Evolutionary conservation across 1,140 invertebrate genomes (phyloP).

Genomic region (Arion vulgaris): DNA sequence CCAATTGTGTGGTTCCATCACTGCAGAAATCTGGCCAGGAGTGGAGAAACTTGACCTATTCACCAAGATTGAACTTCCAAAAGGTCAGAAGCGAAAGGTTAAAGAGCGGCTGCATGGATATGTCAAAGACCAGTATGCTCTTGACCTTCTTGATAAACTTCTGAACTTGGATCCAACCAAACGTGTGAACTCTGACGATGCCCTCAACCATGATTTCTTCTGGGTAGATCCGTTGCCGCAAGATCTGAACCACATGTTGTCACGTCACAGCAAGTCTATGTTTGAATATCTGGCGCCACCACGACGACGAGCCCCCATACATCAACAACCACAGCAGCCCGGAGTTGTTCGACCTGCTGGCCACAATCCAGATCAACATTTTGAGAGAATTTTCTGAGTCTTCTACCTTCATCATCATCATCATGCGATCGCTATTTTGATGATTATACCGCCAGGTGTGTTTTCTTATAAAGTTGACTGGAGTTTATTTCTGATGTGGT

Average conservation of each 20-base stretch:
- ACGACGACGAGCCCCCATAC: constrained; percentile 52
- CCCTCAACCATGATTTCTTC: constrained; percentile 96
- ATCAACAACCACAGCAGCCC: constrained; percentile 33
- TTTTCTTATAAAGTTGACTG: no score
- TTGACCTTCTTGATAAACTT: constrained; percentile 94
- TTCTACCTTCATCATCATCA: not conserved
- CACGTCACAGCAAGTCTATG: constrained; percentile 94
- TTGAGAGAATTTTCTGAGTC: constrained; percentile 68
- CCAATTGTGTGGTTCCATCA: constrained; percentile 96
- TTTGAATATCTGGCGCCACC: constrained; percentile 95
- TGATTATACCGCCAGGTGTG: no score
- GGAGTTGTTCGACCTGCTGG: constrained; percentile 43
- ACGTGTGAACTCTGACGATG: constrained; percentile 91
- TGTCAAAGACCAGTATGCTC: constrained; percentile 91
- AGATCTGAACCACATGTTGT: constrained; percentile 92
- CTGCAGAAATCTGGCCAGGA: constrained; percentile 92
- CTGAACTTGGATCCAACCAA: constrained; percentile 93
- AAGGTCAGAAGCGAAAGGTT: constrained; percentile 91
- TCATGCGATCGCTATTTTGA: no score
- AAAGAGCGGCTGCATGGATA: constrained; percentile 93
- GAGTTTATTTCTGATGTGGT: no score
- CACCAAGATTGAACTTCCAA: constrained; percentile 91
- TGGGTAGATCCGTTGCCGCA: constrained; percentile 95
- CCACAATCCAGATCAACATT: constrained; percentile 67
- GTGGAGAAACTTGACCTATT: constrained; percentile 94